Percentiles rank a stretch among this genome's conserved stretches.
Conservation (phyloP, 2,797 vertebrate genomes). For the Moxostoma hubbsi region DNA sequence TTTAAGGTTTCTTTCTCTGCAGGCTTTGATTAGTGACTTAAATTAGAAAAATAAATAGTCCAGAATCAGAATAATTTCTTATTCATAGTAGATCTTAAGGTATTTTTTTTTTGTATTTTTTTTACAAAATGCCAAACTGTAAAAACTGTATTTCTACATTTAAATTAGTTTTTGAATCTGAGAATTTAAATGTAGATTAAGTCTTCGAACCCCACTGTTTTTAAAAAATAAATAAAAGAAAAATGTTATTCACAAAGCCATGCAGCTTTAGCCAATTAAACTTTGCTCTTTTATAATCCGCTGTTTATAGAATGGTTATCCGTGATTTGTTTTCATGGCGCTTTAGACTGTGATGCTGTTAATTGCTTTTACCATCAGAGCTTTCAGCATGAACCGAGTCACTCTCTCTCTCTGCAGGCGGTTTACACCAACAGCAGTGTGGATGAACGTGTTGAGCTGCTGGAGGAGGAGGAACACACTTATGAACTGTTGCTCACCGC, state of each 20-base stretch:
- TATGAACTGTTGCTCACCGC: constrained; percentile 92
- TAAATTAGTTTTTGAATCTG: no score
- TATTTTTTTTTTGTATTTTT: no score
- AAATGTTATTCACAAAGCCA: not conserved
- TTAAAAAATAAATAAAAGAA: no score
- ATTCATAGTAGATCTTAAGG: no score
- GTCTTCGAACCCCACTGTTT: no score
- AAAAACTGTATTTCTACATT: no score
- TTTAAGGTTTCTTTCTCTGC: no score
- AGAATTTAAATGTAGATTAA: no score
- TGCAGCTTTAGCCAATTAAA: not conserved
- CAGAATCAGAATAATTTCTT: no score
- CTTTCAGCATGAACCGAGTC: not conserved
- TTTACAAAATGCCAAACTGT: no score
- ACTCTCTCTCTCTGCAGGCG: constrained; percentile 67
- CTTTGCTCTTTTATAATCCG: not conserved
- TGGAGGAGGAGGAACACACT: constrained; percentile 86
- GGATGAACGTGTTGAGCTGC: constrained; percentile 72
- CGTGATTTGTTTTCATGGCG: not conserved
- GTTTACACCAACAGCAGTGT: constrained; percentile 78
- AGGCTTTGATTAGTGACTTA: no score
- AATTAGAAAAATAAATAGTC: no score
- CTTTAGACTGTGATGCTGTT: not conserved
- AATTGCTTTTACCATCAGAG: not conserved
- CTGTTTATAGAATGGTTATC: not conserved